Evolutionary conservation across 1,140 invertebrate species (phyloP), one percentile per base, ranked within the genome.

Genomic region (Megathymus violae): DNA sequence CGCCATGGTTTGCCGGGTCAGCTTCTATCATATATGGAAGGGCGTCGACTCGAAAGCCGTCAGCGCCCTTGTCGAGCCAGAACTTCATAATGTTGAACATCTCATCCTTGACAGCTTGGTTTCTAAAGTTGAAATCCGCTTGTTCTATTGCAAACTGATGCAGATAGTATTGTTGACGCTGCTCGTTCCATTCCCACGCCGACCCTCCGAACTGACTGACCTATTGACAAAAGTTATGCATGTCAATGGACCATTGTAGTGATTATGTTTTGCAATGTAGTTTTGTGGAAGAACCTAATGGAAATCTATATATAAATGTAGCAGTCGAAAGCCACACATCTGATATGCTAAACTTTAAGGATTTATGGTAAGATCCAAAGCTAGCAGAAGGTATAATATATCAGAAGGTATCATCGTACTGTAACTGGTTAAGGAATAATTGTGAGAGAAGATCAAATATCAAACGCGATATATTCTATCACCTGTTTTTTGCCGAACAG

Each of bases 21-120:
- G 91, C 91, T 78, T 95, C 94, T n/a, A 94, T 92, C 5, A 95
- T 67, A 76, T 93, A 93, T 1, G 93, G 92, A 0, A 95, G 81
- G 2, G 94, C 94, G 66, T 95, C 94, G 1, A 96, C 89, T 46
- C 95, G 88, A 74, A 96, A 96, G 0, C 95, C 95, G 73, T 94
- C 94, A 0, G 94, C 94, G 4, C 95, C 95, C 68, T 91, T 89
- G 5, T 94, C 88, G 0, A 96, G 64, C 95, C 95, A 96, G 78
- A 93, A 94, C 2, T 63, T 76, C 63, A 93, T 83, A 2, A 92
- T 93, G 19, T 92, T 84, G 15, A 92, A 85, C 93, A 94, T 94
- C 69, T 94, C 94, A 0, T 91, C 56, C 1, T 88, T 80, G 0
- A 95, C 87, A 0, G 66, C 74, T 0, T 82, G 80, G 77, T 94